Base-by-base conservation (phyloP, 2,797 vertebrate genomes). In the Sebastes flavidus region DNA sequence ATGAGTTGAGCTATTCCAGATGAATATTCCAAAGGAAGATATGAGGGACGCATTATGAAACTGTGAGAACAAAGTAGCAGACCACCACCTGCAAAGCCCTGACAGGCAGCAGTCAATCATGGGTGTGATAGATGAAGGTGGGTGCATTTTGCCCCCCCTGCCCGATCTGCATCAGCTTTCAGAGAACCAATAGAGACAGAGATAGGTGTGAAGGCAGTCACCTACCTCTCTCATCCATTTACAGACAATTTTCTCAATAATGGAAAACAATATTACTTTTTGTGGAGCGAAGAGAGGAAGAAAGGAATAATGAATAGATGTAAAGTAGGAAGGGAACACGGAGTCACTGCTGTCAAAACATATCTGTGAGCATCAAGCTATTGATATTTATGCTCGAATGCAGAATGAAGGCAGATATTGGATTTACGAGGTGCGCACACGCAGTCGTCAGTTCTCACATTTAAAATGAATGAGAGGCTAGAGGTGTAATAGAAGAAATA, bases 71-170 rank as follows among this genome's bases (percentile, higher is more conserved):
- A 55, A 11, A 83, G 70, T 63, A 59, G 66, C 56, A 76, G 81
- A 66, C 77, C 65, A 69, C 65, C 81, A 71, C 79, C 71, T 62
- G 54, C 52, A 70, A 3, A 75, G 58, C 38, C 56, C 16, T 69
- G 46, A 80, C 67, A 85, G 76, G 80, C 78, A 75, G 58, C 65
- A 73, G 79, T 85, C 74, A 74, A 73, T 86, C 83, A 77, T 22
- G 6, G 68, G 58, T 75, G 56, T 52, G 66, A 88, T 34, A 11
- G 66, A 77, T 63, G 66, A 49, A n/a, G 61, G 56, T 66, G 80
- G 55, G 25, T 52, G 62, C 54, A 67, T 62, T 65, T 54, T 16
- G 32, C 65, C 36, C 29, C 14, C 38, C 12, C 13, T 0, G 1
- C 36, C 38, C 8, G 7, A 72, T 77, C 54, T 76, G 58, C 74